Evolutionary conservation across 2,888 invertebrate genomes (phyloP).

Genomic region (Neria commutata): DNA sequence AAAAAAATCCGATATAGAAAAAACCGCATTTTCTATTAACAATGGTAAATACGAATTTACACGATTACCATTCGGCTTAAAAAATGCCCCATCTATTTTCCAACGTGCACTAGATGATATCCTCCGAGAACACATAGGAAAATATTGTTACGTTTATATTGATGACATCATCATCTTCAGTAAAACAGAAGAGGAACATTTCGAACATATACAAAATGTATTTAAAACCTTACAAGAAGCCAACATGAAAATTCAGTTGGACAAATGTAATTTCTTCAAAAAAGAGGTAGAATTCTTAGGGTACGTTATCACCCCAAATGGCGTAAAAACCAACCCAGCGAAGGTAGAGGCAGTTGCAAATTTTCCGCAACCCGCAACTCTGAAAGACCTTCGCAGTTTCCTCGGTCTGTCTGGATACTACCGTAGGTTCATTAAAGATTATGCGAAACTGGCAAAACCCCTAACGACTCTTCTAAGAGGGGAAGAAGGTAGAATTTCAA

Average conservation of each 20-base stretch:
- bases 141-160: slow-evolving; percentile 9
- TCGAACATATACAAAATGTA: neutral
- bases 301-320: slow-evolving; percentile 22
- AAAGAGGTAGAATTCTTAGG: slow-evolving; percentile 32
- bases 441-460: slow-evolving; percentile 10
- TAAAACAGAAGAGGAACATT: neutral
- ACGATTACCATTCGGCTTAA: slow-evolving; percentile 8
- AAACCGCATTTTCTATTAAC: slow-evolving; percentile 10
- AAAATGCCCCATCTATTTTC: slow-evolving; percentile 11
- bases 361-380: slow-evolving; percentile 28
- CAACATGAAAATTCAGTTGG: slow-evolving; percentile 3
- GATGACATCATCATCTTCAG: slow-evolving; percentile 9
- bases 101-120: slow-evolving; percentile 10
- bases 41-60: slow-evolving; percentile 12
- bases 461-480: slow-evolving; percentile 28
- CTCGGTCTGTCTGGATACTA: slow-evolving; percentile 23
- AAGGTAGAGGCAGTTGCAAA: slow-evolving; percentile 27
- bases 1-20: slow-evolving; percentile 11
- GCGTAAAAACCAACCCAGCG: slow-evolving; percentile 24
- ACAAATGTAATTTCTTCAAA: slow-evolving; percentile 10
- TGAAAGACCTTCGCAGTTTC: slow-evolving; percentile 32
- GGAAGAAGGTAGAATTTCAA: slow-evolving; percentile 26
- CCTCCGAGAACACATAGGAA: neutral
- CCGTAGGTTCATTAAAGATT: neutral
- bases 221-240: slow-evolving; percentile 7